Percentiles rank a stretch among this genome's conserved stretches.
These are phyloP conservation scores for Andinoacara biseriatus DNA, from an alignment of 2,113 vertebrate species.

Conservation along the genomic window DNA sequence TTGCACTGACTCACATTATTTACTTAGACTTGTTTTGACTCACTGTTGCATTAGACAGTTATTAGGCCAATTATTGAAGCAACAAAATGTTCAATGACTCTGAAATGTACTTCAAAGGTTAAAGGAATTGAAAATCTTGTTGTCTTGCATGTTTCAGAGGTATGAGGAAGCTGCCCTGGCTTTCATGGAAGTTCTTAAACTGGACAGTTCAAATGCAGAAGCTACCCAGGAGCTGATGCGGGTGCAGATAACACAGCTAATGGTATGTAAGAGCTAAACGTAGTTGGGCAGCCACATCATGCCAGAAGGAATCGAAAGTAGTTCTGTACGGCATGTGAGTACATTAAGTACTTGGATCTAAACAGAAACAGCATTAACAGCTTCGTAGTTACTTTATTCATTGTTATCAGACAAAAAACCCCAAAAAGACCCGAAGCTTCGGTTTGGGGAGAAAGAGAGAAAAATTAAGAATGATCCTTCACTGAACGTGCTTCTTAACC, in stretches of 20 bases:
- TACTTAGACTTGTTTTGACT: slow-evolving; percentile 8
- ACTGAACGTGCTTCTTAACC: not conserved
- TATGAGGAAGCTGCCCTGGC: slow-evolving; percentile 76
- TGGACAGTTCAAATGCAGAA: slow-evolving; percentile 56
- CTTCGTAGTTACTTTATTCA: not conserved
- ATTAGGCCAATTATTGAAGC: not conserved
- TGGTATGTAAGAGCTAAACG: slow-evolving; percentile 37
- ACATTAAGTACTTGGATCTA: not conserved
- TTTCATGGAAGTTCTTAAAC: slow-evolving; percentile 78
- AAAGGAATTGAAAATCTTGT: not conserved
- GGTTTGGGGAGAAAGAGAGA: not conserved
- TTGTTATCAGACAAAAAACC: not conserved
- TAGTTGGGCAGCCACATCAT: not conserved
- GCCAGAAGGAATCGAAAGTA: not conserved
- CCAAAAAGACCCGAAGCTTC: not conserved
- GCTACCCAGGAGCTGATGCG: slow-evolving; percentile 75
- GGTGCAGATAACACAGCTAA: slow-evolving; percentile 73
- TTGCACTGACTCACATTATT: slow-evolving; percentile 4
- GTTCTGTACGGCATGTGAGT: not conserved
- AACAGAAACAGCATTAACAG: not conserved
- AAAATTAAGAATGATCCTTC: not conserved
- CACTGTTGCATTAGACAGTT: not conserved
- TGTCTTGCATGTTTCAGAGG: slow-evolving; percentile 58
- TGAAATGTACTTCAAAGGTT: not conserved
- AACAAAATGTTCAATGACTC: not conserved